A percentile compares a stretch with the other conserved stretches of the same genome.
Conservation (phyloP, 2,888 invertebrate genomes). For the Cephus runcator region DNA sequence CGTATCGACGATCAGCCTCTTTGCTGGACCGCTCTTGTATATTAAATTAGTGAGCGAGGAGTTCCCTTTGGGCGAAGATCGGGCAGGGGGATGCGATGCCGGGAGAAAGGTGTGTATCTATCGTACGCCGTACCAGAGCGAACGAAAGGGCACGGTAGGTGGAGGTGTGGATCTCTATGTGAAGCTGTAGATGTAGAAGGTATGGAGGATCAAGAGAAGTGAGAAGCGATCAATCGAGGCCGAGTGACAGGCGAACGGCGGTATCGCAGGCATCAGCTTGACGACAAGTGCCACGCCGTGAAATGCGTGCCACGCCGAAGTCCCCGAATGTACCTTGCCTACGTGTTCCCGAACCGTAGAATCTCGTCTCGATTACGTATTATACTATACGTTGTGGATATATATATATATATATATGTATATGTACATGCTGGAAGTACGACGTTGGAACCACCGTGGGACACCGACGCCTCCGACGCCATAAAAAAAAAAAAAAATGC, state of each 20-base stretch:
- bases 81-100: constrained; percentile 6
- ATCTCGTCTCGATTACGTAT: constrained; percentile 35
- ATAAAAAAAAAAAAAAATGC: neutral
- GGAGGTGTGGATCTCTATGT: constrained; percentile 10
- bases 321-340: constrained; percentile 24
- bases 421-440: neutral
- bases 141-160: constrained; percentile 16
- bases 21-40: constrained; percentile 33
- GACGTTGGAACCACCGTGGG: neutral
- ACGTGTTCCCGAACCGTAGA: constrained; percentile 24
- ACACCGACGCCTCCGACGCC: neutral
- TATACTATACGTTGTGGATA: neutral
- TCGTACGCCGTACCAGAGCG: neutral
- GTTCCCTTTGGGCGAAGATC: constrained; percentile 11
- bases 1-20: constrained; percentile 19
- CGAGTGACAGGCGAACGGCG: constrained; percentile 51
- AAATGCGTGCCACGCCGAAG: constrained; percentile 36
- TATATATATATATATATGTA: neutral
- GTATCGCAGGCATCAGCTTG: constrained; percentile 50
- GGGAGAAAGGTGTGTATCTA: constrained; percentile 1
- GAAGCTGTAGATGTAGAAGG: constrained; percentile 11
- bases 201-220: constrained; percentile 27
- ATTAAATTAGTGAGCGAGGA: constrained; percentile 42
- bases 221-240: constrained; percentile 57
- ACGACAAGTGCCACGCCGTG: constrained; percentile 48